Evolutionary conservation across 2,797 vertebrate species (phyloP).

Genomic region (Anniella stebbinsi): DNA sequence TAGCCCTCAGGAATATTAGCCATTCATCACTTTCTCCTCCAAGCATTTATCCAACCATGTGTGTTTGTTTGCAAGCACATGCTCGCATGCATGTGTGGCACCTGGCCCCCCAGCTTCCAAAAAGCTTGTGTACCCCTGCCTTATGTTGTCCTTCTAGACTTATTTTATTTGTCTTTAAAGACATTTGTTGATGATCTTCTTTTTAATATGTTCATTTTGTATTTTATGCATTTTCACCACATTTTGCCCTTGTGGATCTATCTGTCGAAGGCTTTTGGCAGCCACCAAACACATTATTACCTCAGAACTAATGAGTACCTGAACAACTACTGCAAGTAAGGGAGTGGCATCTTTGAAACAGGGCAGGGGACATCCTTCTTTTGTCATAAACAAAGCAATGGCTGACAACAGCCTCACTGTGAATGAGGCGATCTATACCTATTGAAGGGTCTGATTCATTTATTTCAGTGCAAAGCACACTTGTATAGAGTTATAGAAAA

Average conservation of each 20-base stretch:
- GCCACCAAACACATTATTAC: neutral
- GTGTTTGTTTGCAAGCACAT: too few relatives aligned
- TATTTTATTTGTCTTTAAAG: too few relatives aligned
- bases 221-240: neutral
- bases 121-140: too few relatives aligned
- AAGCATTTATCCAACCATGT: too few relatives aligned
- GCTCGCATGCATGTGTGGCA: too few relatives aligned
- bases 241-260: neutral
- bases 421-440: neutral
- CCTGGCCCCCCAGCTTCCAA: too few relatives aligned
- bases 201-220: too few relatives aligned
- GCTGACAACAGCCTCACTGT: neutral
- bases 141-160: too few relatives aligned
- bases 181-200: too few relatives aligned
- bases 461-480: neutral
- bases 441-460: neutral
- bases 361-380: neutral
- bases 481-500: neutral
- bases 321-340: neutral
- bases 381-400: neutral
- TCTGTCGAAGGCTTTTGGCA: neutral
- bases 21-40: too few relatives aligned
- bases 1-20: too few relatives aligned
- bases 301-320: neutral
- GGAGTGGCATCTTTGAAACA: neutral